phyloP scores from a whole-genome alignment of 1,140 invertebrate genomes.

The Drosophila ohnishii region DNA sequence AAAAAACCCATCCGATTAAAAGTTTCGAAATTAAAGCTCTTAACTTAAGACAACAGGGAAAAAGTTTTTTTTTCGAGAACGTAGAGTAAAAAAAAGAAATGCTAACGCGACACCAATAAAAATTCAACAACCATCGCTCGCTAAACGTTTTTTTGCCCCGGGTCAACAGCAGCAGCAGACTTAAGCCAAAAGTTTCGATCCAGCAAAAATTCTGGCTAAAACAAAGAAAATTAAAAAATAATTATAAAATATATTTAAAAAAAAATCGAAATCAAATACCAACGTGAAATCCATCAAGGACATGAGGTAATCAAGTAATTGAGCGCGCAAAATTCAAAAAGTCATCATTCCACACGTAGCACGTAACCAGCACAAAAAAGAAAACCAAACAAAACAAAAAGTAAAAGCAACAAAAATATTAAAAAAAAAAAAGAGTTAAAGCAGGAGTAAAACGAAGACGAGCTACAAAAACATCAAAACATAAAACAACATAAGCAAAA shows the following conservation, averaged over 20 bases:
- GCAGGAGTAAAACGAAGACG: slow-evolving; percentile 29
- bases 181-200: slow-evolving; percentile 16
- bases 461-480: slow-evolving; percentile 4
- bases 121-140: slow-evolving; percentile 22
- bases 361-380: background rate
- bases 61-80: slow-evolving; percentile 19
- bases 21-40: slow-evolving; percentile 28
- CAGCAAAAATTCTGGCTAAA: slow-evolving; percentile 12
- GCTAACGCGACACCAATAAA: slow-evolving; percentile 26
- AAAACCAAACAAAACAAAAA: slow-evolving; percentile 12
- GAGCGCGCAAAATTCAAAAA: slow-evolving; percentile 50
- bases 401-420: slow-evolving; percentile 6
- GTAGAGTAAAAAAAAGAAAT: slow-evolving; percentile 21
- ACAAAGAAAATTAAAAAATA: background rate
- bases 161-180: slow-evolving; percentile 12
- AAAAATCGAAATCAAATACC: slow-evolving; percentile 1
- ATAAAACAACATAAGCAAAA: background rate
- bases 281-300: slow-evolving; percentile 44
- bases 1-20: slow-evolving; percentile 21
- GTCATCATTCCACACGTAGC: slow-evolving; percentile 38
- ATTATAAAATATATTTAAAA: background rate
- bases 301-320: slow-evolving; percentile 52
- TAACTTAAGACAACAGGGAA: slow-evolving; percentile 5
- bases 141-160: slow-evolving; percentile 21
- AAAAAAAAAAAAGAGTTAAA: slow-evolving; percentile 21